Base-by-base conservation (phyloP, 2,113 vertebrate genomes). In the Octodon degus region DNA sequence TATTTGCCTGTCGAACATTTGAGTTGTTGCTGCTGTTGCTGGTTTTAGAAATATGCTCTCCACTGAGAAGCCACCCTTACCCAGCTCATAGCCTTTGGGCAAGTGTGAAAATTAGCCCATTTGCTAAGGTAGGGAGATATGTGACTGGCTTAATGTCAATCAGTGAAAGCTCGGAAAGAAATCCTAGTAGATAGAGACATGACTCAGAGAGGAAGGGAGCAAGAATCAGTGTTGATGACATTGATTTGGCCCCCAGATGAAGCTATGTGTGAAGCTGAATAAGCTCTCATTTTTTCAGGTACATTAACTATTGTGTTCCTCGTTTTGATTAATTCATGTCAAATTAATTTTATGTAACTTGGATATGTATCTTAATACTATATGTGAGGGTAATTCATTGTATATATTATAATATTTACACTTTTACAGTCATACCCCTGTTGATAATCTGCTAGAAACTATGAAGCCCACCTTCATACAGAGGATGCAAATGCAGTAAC, bases 321-420 rank as follows among this genome's bases (percentile, higher is more conserved):
- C 65, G 32, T 13, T 55, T 55, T 62, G 70, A 27, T 84, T 87
- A 68, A 32, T 55, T 4, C 65, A n/a, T 5, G 24, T 81, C 67
- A 83, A 93, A 88, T 30, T 89, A 43, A 43, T 17, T 67, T 89
- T 70, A 27, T 86, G 24, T 88, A 24, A 76, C 85, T 89, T 91
- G 32, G 12, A 20, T 62, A 25, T 90, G 0, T 55, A 90, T 16
- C 14, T 92, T 68, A 87, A 43, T 87, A 92, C 32, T 92, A 37
- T 27, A 27, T 43, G 17, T 40, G 32, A 40, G 9, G 47, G 14
- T 8, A 88, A 55, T 76, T 47, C 43, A 68, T 40, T 34, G 50
- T 88, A 9, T 68, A 89, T 93, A 27, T 25, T 89, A 10, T 72
- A 2, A 6, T 63, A 79, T 34, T 96, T 70, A 34, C 67, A 9